These are phyloP conservation scores for Dione vanillae DNA, from an alignment of 2,888 invertebrate genomes.

Conservation along the genomic window DNA sequence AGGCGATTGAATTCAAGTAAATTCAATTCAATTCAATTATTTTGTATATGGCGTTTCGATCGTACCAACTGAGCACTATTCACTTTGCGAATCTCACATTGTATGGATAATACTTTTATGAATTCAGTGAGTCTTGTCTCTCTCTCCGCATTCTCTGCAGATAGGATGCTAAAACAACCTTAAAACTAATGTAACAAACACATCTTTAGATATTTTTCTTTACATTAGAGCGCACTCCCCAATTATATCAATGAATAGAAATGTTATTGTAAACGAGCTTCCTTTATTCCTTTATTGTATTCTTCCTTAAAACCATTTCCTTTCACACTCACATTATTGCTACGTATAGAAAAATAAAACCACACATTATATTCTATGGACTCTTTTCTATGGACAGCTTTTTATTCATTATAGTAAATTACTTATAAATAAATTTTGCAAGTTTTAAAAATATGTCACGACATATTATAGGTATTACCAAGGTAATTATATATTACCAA, in stretches of 20 bases:
- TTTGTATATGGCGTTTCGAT: no score
- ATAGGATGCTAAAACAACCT: not conserved
- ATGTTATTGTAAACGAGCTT: constrained; percentile 62
- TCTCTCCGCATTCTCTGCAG: no score
- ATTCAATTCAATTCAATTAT: no score
- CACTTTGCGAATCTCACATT: no score
- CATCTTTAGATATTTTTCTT: constrained; percentile 19
- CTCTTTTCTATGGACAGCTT: constrained; percentile 18
- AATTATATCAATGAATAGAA: constrained; percentile 65
- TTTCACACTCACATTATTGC: constrained; percentile 54
- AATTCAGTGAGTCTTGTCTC: no score
- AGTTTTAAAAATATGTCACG: no score
- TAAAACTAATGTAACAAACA: not conserved
- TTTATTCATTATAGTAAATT: constrained; percentile 25
- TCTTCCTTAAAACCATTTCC: constrained; percentile 59
- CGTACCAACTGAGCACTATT: no score
- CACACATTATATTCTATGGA: constrained; percentile 41
- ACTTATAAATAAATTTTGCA: not conserved
- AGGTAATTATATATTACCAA: no score
- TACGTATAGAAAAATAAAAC: constrained; percentile 57
- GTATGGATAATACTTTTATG: no score
- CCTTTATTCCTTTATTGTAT: constrained; percentile 62
- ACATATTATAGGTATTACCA: no score
- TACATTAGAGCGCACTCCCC: constrained; percentile 49
- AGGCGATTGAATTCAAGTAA: no score